Base-by-base conservation (phyloP, 2,113 vertebrate species). In the Corythoichthys haematopterus region DNA sequence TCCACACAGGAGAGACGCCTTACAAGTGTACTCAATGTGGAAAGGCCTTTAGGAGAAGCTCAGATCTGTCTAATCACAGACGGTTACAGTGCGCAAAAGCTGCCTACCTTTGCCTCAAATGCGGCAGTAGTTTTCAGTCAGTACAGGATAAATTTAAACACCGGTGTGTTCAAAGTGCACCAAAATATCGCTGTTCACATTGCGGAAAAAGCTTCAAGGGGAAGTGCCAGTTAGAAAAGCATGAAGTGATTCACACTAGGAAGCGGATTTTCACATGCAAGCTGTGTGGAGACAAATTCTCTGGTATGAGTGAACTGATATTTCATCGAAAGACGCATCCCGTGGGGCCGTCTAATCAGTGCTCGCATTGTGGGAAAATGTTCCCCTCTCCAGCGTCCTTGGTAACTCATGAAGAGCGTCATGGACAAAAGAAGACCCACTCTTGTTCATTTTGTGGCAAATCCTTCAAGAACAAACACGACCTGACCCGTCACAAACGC, bases 11-110 rank as follows among this genome's bases (percentile, higher is more conserved):
- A 0, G 84, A 85, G 46, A 87, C 87, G 69, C 89, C 89, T 2
- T 89, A 90, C 83, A 88, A 87, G 45, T 90, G 89, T 72, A 88
- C 89, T 3, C 84, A 88, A 84, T 90, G 89, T 6, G 89, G 89
- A 0, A 89, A 89, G 69, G 82, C 87, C 55, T 90, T 90, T 58
- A 79, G 85, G 53, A 86, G 85, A 88, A 63, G 77, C 88, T 5
- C 86, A 10, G 52, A 87, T 66, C 79, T 90, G 51, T 88, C 87
- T 0, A 76, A 80, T 0, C 89, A 90, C 81, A 71, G 88, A 65
- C 85, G 85, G 68, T 82, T 83, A 1, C 88, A 89, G 66, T 89
- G 88, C 66, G 85, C 82, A 67, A 88, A 89, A 0, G 88, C 88
- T 0, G 71, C 87, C 7, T 86, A 90, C 64, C 66, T 88, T 50